Percentiles rank a stretch among this genome's conserved stretches.
Conservation (phyloP, 2,113 vertebrate species). For the Leucoraja erinaceus region DNA sequence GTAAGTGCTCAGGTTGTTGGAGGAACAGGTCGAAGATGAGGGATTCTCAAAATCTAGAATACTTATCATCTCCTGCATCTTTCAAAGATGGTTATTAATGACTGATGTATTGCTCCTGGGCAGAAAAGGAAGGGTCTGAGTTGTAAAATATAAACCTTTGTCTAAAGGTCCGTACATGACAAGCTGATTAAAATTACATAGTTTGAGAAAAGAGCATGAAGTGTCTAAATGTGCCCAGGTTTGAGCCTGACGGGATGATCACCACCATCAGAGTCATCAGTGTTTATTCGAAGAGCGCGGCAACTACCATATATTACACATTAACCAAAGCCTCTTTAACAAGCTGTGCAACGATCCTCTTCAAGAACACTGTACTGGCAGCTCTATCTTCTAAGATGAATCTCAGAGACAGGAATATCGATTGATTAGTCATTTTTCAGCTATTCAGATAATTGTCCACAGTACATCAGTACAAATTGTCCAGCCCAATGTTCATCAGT, state of each 20-base stretch:
- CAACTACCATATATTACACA: neutral
- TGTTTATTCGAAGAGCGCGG: neutral
- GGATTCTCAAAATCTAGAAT: neutral
- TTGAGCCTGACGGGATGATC: neutral
- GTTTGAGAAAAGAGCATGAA: neutral
- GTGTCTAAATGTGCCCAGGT: neutral
- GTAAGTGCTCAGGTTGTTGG: neutral
- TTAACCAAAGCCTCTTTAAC: neutral
- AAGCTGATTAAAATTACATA: neutral
- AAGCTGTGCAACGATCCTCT: neutral
- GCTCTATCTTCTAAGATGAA: neutral
- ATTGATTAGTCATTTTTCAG: neutral
- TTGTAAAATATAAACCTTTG: neutral
- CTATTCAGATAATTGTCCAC: neutral
- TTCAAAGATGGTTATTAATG: neutral
- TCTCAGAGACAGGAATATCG: neutral
- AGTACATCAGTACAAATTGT: neutral
- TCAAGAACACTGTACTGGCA: too few species aligned
- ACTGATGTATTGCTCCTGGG: neutral
- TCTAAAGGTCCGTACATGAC: neutral
- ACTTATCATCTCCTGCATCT: neutral
- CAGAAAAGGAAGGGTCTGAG: too few species aligned
- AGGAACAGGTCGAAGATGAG: neutral
- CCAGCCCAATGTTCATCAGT: neutral
- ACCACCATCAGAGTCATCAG: neutral